Evolutionary conservation across 2,888 invertebrate species (phyloP), one percentile per base, ranked within the genome.

Genomic region (Dilophus febrilis): DNA sequence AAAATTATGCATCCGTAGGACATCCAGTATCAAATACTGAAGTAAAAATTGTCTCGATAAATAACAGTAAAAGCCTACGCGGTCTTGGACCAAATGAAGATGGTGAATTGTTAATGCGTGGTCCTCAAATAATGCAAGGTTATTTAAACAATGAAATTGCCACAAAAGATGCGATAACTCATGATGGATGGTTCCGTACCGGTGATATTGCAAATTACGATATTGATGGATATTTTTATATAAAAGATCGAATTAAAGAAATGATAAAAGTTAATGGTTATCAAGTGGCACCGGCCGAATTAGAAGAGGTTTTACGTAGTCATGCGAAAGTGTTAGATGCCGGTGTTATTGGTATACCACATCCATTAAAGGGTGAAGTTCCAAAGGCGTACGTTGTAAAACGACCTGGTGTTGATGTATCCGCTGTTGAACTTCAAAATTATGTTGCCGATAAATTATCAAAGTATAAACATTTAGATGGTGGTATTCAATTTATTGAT

Each of bases 251-350:
- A 44, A 49, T 74, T 3, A 83, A 83, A 51, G 81, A 83, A 52
- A 62, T 84, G 29, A 83, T 84, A 38, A 85, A 84, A 64, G 43
- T 42, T 1, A 71, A 67, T 54, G 69, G 59, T 8, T 68, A 58
- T 47, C 68, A 82, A 73, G 84, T 86, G 1, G 71, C 86, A 8
- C 86, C 86, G 22, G 84, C 85, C 1, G 86, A 86, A 57, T 35
- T 42, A 36, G 28, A 36, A 55, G 68, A 58, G 8, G 67, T 58
- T 47, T 67, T 82, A 72, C 83, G 85, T 1, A 71, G 84, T 8
- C 86, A 86, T 26, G 83, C 85, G 1, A 86, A 86, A 57, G 54
- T 86, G 22, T 84, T 85, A 59, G 74, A 39, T 43, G 43, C 38
- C 28, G 63, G 53, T 0, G 84, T 88, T 0, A 63, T 85, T 41